Conservation (phyloP, 2,888 invertebrate species). For the Epirrita christyi region DNA sequence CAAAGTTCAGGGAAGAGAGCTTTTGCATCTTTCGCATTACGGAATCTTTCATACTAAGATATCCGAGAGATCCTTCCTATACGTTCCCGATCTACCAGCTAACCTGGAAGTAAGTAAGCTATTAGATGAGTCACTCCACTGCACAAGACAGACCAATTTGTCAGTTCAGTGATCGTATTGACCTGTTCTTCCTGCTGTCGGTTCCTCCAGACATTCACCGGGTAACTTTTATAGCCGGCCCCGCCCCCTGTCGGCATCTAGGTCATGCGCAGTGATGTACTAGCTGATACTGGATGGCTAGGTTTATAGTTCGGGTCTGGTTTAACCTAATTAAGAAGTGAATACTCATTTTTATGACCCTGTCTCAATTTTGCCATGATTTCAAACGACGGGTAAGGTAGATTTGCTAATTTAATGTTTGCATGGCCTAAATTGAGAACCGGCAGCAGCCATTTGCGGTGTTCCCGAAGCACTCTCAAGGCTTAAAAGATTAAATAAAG, state of each 20-base stretch:
- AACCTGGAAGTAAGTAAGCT: constrained; percentile 24
- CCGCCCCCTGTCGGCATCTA: constrained; percentile 63
- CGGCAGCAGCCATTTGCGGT: constrained; percentile 26
- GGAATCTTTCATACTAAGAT: background rate
- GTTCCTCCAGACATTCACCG: constrained; percentile 50
- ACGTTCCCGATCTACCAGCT: constrained; percentile 1
- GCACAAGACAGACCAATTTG: constrained; percentile 41
- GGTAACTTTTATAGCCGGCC: constrained; percentile 49
- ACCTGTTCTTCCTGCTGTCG: constrained; percentile 42
- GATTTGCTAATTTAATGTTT: background rate
- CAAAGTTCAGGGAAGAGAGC: constrained; percentile 4
- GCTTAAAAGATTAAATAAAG: constrained; percentile 44
- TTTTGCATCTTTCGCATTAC: constrained; percentile 11
- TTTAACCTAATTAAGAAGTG: constrained; percentile 35
- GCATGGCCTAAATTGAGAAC: constrained; percentile 21
- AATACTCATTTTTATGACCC: constrained; percentile 16
- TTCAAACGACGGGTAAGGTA: background rate
- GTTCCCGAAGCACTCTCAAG: constrained; percentile 34
- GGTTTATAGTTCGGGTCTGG: constrained; percentile 41
- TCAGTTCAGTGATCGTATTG: constrained; percentile 45
- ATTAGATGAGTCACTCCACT: constrained; percentile 34
- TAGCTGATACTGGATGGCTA: constrained; percentile 50
- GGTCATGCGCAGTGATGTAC: constrained; percentile 63
- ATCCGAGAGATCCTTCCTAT: background rate
- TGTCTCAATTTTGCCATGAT: background rate